Conservation (phyloP, 2,888 invertebrate species). For the Notodonta ziczac region DNA sequence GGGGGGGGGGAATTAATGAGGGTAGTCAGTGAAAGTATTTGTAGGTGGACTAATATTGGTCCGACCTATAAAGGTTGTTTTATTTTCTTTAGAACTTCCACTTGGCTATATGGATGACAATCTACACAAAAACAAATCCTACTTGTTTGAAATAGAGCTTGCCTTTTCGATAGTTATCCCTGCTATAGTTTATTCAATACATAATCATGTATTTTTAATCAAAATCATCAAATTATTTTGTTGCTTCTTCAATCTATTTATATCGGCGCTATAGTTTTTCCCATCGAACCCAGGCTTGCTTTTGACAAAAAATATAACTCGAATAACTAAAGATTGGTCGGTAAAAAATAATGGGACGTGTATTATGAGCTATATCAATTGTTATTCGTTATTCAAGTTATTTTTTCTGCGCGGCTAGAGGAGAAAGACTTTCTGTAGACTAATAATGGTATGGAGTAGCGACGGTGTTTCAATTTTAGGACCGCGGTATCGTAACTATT, state of each 20-base stretch:
- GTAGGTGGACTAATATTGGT: slow-evolving; percentile 9
- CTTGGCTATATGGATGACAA: too few relatives aligned
- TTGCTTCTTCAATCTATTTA: neutral
- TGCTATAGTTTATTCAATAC: neutral
- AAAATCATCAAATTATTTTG: too few relatives aligned
- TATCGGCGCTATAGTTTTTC: neutral
- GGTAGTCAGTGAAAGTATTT: slow-evolving; percentile 9
- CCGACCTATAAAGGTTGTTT: neutral
- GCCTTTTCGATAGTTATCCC: neutral
- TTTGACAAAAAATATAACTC: slow-evolving; percentile 5
- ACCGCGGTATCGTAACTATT: neutral
- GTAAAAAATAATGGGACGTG: slow-evolving; percentile 6
- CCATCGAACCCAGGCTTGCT: neutral
- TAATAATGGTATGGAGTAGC: neutral
- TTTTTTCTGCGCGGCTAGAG: neutral
- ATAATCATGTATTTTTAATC: neutral
- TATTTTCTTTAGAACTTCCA: too few relatives aligned
- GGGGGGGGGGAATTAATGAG: slow-evolving; percentile 20
- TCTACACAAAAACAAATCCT: too few relatives aligned
- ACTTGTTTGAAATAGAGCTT: too few relatives aligned
- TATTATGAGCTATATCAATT: neutral
- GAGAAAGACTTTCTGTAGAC: neutral
- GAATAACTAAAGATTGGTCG: slow-evolving; percentile 8
- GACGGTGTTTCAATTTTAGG: neutral
- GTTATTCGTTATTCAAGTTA: slow-evolving; percentile 6